Evolutionary conservation across 2,797 vertebrate species (phyloP), one percentile per base, ranked within the genome.

Genomic region (Discoglossus pictus): DNA sequence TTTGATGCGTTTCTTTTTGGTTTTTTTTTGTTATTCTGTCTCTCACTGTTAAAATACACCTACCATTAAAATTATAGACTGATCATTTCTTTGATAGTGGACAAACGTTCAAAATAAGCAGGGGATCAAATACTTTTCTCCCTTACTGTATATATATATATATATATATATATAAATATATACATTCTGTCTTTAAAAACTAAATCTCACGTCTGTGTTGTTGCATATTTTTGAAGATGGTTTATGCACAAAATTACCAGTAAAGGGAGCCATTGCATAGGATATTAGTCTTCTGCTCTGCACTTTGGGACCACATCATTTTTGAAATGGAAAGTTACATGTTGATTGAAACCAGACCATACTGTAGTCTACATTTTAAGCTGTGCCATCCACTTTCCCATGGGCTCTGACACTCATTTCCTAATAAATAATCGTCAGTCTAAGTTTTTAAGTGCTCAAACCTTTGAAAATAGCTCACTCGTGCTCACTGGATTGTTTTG

Each of bases 241-340:
- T n/a, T n/a, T n/a, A n/a, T n/a, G n/a, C n/a, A n/a, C n/a, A n/a
- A 40, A 4, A 44, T 0, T 7, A 62, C 73, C 87, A 78, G 81
- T 80, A 89, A 87, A 82, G 86, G 83, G 84, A 59, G 74, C 73
- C 61, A 56, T 51, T 20, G 23, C 73, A 81, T 70, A 73, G 81
- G 58, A 64, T 39, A 13, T 39, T 1, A 13, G 4, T 4, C 2
- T n/a, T n/a, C 11, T 25, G 7, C 3, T 50, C 7, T 15, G 24
- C 6, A 48, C 7, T 10, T 8, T 42, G 21, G 39, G 20, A 55
- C 21, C 23, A 6, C 20, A 46, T 24, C 12, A 42, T 9, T 8
- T 31, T 6, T 25, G 10, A 15, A 47, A 61, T 69, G 66, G 50
- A 59, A 69, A 54, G 52, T 47, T 24, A 31, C 9, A 2, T 13